Evolutionary conservation across 2,797 vertebrate species (phyloP).

Genomic region (Paedocypris micromegethes): DNA sequence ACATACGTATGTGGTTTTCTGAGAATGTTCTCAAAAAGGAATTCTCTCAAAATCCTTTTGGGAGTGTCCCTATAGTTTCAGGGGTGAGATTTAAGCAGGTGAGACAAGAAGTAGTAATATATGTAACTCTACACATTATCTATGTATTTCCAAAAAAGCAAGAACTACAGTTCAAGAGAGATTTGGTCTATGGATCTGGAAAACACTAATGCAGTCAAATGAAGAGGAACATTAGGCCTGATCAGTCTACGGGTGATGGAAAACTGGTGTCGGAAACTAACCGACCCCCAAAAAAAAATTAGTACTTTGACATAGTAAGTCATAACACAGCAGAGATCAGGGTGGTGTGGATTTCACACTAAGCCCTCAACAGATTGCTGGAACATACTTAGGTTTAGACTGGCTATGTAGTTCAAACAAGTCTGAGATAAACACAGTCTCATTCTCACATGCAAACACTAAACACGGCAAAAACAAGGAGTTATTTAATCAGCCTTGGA

Average conservation of each 20-base stretch:
- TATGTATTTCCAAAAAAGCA: too few species aligned
- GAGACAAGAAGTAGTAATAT: too few species aligned
- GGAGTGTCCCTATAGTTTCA: too few species aligned
- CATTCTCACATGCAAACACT: conserved; percentile 21
- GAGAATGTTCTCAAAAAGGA: too few species aligned
- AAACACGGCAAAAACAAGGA: conserved; percentile 21
- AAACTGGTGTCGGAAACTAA: neutral
- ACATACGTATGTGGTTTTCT: neutral
- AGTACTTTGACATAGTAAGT: neutral
- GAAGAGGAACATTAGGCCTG: neutral
- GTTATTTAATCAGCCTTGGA: conserved; percentile 23
- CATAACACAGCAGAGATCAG: conserved; percentile 11
- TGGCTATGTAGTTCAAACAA: conserved; percentile 11
- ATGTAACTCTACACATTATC: too few species aligned
- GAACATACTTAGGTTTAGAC: neutral
- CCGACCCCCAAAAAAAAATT: neutral
- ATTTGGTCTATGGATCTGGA: too few species aligned
- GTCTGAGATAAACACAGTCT: conserved; percentile 16
- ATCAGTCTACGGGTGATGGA: too few species aligned
- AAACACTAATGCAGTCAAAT: conserved; percentile 1
- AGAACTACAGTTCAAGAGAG: too few species aligned
- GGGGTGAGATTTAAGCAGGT: too few species aligned
- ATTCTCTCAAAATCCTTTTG: too few species aligned
- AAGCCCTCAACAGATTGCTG: conserved; percentile 3
- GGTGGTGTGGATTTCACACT: conserved; percentile 3